These are phyloP conservation scores for Pterocles burchelli DNA, from an alignment of 2,113 vertebrate species.

Conservation along the genomic window DNA sequence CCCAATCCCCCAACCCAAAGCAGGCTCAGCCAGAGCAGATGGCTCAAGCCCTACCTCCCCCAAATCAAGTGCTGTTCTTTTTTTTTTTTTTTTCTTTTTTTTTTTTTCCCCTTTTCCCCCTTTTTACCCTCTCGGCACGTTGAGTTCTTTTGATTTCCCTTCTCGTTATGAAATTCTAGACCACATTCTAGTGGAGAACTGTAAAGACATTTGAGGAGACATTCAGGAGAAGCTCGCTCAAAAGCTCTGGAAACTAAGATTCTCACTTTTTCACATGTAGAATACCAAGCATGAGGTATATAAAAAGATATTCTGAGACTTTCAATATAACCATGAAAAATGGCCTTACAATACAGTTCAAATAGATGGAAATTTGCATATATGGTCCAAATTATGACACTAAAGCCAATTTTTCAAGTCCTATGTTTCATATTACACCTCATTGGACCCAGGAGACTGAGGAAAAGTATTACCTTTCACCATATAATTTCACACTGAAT, in stretches of 20 bases:
- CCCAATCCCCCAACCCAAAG: background rate
- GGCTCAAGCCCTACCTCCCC: background rate
- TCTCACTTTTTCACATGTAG: background rate
- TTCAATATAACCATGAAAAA: background rate
- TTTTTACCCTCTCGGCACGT: background rate
- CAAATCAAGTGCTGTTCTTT: background rate
- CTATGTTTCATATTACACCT: background rate
- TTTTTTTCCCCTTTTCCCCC: rapidly evolving
- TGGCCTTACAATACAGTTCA: background rate
- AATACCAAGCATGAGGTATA: background rate
- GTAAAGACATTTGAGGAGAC: background rate
- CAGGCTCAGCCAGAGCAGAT: background rate
- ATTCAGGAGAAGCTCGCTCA: background rate
- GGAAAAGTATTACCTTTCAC: background rate
- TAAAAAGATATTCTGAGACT: background rate
- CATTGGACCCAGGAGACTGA: background rate
- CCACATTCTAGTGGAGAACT: background rate
- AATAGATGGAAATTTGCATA: background rate
- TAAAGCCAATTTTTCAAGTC: background rate
- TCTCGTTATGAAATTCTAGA: background rate
- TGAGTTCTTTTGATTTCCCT: background rate
- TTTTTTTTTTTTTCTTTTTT: rapidly evolving
- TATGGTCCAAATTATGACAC: background rate
- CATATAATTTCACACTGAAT: background rate
- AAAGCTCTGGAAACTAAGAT: background rate